phyloP scores from a whole-genome alignment of 2,797 vertebrate species.

The Enteromius anoplus region DNA sequence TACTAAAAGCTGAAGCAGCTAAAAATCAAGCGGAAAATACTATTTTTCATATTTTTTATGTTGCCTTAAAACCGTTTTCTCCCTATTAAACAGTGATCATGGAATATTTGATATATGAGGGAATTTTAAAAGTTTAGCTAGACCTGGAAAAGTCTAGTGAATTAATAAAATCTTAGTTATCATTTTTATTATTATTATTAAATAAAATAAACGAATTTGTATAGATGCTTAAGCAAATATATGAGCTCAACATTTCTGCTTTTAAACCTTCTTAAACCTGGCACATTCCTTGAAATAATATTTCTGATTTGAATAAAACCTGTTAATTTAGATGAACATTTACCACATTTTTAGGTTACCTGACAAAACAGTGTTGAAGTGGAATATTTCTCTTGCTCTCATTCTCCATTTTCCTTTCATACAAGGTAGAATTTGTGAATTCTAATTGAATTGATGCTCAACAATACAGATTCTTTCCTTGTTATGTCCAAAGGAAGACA shows the following conservation, averaged over 20 bases:
- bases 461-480: not conserved
- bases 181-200: too few relatives aligned
- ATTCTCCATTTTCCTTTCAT: not conserved
- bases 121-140: not conserved
- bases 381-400: not conserved
- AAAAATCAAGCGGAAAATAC: not conserved
- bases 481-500: not conserved
- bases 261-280: not conserved
- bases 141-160: not conserved
- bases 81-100: too few relatives aligned
- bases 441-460: slow-evolving; percentile 1
- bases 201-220: too few relatives aligned
- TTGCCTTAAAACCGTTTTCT: not conserved
- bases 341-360: not conserved
- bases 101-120: too few relatives aligned
- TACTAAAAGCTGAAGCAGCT: not conserved
- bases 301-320: not conserved
- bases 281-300: slow-evolving; percentile 17
- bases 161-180: not conserved
- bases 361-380: slow-evolving; percentile 1
- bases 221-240: not conserved
- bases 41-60: not conserved
- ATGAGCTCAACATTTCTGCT: not conserved
- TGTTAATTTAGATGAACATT: slow-evolving; percentile 15
- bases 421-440: slow-evolving; percentile 1